Evolutionary conservation across 2,888 invertebrate species (phyloP).

Genomic region (Callyntrura sp.): DNA sequence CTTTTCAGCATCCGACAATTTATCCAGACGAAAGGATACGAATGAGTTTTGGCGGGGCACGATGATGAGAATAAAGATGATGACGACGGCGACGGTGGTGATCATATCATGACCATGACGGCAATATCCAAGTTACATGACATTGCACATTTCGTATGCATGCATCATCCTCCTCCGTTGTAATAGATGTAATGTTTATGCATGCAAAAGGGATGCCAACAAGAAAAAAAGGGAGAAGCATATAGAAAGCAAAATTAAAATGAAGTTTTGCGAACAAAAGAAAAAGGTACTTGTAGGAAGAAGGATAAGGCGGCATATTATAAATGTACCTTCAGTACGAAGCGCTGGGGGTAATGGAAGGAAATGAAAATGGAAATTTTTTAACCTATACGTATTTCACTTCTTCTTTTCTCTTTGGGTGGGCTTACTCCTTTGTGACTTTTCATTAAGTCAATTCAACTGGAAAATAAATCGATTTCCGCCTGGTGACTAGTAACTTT

Average conservation of each 20-base stretch:
- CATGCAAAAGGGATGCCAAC: background rate
- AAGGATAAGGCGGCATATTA: too few species aligned
- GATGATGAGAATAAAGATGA: too few species aligned
- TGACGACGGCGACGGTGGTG: too few species aligned
- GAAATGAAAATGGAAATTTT: constrained; percentile 50
- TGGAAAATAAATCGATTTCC: constrained; percentile 61
- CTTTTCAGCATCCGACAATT: background rate
- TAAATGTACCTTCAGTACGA: background rate
- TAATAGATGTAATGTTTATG: constrained; percentile 37
- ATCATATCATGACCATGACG: background rate
- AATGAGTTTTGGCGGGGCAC: constrained; percentile 17
- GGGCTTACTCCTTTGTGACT: constrained; percentile 16
- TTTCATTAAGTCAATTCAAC: constrained; percentile 61
- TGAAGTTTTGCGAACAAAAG: too few species aligned
- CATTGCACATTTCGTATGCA: constrained; percentile 23
- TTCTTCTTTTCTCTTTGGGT: background rate
- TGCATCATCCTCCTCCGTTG: background rate
- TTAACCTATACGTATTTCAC: constrained; percentile 48
- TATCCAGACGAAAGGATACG: background rate
- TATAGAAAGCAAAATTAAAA: too few species aligned
- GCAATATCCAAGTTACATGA: background rate
- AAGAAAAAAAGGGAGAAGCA: background rate
- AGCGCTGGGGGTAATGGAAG: background rate
- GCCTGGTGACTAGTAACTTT: constrained; percentile 24
- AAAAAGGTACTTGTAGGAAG: too few species aligned